Base-by-base conservation (phyloP, 2,797 vertebrate genomes). In the Arvicola amphibius region DNA sequence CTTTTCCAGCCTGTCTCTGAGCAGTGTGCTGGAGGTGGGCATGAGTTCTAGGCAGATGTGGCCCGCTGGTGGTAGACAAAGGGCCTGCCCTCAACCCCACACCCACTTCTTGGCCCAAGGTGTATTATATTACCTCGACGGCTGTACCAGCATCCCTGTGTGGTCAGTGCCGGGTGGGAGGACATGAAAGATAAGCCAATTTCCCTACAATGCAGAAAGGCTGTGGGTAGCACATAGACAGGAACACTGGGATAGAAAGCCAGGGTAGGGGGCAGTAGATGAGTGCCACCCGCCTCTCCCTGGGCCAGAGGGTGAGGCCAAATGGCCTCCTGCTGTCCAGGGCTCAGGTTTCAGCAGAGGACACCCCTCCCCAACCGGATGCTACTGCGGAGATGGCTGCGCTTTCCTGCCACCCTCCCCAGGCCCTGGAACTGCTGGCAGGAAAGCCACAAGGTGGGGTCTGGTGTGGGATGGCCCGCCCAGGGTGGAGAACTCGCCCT, bases 391-490 rank as follows among this genome's bases (percentile, higher is more conserved):
- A 96, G 96, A 96, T 94, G 97, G 95, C 96, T 21, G 5, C 32
- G 81, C 88, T 94, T 97, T 97, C 96, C 96, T 95, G 96, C 95
- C 13, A 11, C 88, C 94, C 95, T 67, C 73, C 94, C 92, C 90
- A 11, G 51, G 40, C 80, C 87, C 91, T 91, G 91, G 92, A 87
- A 78, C 91, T 13, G 8, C 73, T 7, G 78, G 90, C 92, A 73
- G 97, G 92, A 87, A 92, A 83, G 63, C 85, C 0, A 2, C 88
- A 92, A 32, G 43, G 65, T 0, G 40, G 94, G 73, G 78, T 85
- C 79, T 61, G 89, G 34, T 1, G 56, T 32, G 80, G 86, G 79
- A 83, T 23, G 91, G 84, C 91, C 90, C 83, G 14, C 94, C 96
- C 92, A 46, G 76, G 78, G 91, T 48, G 69, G 37, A 13, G 34